Evolutionary conservation across 2,797 vertebrate species (phyloP).

Genomic region (Squalus acanthias): DNA sequence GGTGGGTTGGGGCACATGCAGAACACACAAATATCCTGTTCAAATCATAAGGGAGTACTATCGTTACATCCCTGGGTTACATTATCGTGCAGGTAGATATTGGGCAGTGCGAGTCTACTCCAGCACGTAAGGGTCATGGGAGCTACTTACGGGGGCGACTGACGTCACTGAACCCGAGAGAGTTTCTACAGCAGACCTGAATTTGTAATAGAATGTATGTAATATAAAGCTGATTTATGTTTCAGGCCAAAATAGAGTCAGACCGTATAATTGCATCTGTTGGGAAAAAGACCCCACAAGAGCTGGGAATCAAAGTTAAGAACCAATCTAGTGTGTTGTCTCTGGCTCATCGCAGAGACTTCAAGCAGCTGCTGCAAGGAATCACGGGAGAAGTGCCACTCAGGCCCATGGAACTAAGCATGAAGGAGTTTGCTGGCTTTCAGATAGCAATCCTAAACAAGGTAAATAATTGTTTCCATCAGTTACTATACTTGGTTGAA

Average conservation of each 20-base stretch:
- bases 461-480: slow-evolving; percentile 57
- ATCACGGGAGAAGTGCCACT: slow-evolving; percentile 79
- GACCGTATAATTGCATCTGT: slow-evolving; percentile 91
- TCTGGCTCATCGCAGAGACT: slow-evolving; percentile 78
- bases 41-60: not conserved
- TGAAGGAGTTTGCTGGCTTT: slow-evolving; percentile 91
- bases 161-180: not conserved
- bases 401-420: slow-evolving; percentile 75
- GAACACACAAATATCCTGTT: not conserved
- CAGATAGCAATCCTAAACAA: slow-evolving; percentile 90
- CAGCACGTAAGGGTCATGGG: not conserved
- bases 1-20: not conserved
- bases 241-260: slow-evolving; percentile 91
- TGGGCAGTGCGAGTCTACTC: not conserved
- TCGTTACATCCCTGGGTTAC: not conserved
- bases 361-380: slow-evolving; percentile 85
- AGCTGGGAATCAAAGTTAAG: slow-evolving; percentile 92
- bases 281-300: slow-evolving; percentile 90
- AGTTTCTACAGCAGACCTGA: not conserved
- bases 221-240: not conserved
- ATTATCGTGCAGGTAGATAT: not conserved
- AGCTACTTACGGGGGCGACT: not conserved
- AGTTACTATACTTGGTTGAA: too few relatives aligned
- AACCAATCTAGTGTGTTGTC: slow-evolving; percentile 76
- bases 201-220: not conserved